A percentile compares a stretch with the other conserved stretches of the same genome.
Evolutionary conservation across 1,140 invertebrate species (phyloP).

Genomic region (Pseudomyrmex sp.): DNA sequence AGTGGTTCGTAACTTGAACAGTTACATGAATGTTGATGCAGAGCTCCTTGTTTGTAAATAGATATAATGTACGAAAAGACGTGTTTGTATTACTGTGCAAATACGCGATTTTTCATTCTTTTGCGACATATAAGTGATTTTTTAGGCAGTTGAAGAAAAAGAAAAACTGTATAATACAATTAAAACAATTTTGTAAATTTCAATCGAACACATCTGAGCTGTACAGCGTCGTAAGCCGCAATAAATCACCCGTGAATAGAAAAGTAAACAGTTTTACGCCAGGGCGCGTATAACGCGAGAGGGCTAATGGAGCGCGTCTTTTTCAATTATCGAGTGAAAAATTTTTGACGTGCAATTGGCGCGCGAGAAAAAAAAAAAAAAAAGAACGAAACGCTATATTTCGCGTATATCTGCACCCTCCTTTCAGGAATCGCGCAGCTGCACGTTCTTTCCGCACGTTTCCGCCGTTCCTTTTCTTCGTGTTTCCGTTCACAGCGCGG

Average conservation of each 20-base stretch:
- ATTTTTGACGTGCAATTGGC: constrained; percentile 46
- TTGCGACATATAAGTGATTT: not conserved
- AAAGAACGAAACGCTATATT: not conserved
- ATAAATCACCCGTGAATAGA: constrained; percentile 48
- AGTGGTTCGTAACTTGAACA: constrained; percentile 4
- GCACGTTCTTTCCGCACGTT: constrained; percentile 44
- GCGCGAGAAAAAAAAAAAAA: not conserved
- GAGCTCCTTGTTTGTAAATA: no score
- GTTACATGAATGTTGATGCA: constrained; percentile 18
- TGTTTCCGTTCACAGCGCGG: constrained; percentile 50
- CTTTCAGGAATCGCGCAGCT: constrained; percentile 29
- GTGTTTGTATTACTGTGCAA: not conserved
- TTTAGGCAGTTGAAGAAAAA: not conserved
- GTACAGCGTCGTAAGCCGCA: not conserved
- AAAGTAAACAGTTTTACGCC: constrained; percentile 38
- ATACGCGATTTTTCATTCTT: not conserved
- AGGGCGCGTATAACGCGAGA: constrained; percentile 16
- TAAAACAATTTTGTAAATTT: constrained; percentile 28
- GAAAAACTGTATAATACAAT: not conserved
- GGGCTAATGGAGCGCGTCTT: constrained; percentile 49
- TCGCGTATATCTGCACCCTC: not conserved
- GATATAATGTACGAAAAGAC: not conserved
- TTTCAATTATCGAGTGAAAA: constrained; percentile 54
- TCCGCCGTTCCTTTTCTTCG: constrained; percentile 32
- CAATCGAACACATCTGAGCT: constrained; percentile 26